Evolutionary conservation across 2,113 vertebrate species (phyloP), one percentile per base, ranked within the genome.

Genomic region (Entelurus aequoreus): DNA sequence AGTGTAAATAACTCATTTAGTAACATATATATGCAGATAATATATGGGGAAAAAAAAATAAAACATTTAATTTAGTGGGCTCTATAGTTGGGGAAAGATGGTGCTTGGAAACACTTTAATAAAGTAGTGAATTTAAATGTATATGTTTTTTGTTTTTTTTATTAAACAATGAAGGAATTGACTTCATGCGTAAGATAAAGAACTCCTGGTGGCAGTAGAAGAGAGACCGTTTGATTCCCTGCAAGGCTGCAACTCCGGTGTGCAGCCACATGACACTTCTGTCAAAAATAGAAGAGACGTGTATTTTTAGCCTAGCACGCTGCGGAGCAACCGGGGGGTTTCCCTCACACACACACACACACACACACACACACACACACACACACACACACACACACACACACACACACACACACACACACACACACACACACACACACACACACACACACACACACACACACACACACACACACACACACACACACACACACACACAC

Each of bases 321-420:
- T 3, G 54, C 38, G 54, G 37, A 16, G 54, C 4, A 42, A 44
- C n/a, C 55, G 12, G 38, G 54, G 36, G 16, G 6, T 21, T 38
- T 16, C n/a, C 55, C 16, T 51, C 50, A 68, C 3, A 12, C 60
- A 50, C 53, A 49, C 13, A 4, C 11, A 13, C 14, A 52, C 61
- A 57, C 60, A 68, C 61, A 67, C 50, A 48, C 50, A 70, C 3
- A 16, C 60, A 53, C 53, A 49, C 13, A 2, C 13, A 13, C 14
- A 47, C 61, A 60, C 60, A 68, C 61, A 67, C 44, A 46, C 37
- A 58, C 61, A 49, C 28, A 37, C 50, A 62, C 65, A 53, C 9
- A 63, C 51, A 63, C 72, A 46, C 61, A 60, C 50, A 70, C 3
- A 14, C 60, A 50, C 53, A 49, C 13, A 4, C 11, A 13, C 14